Evolutionary conservation across 1,140 invertebrate genomes (phyloP).

Genomic region (Andrena cerasifolii): DNA sequence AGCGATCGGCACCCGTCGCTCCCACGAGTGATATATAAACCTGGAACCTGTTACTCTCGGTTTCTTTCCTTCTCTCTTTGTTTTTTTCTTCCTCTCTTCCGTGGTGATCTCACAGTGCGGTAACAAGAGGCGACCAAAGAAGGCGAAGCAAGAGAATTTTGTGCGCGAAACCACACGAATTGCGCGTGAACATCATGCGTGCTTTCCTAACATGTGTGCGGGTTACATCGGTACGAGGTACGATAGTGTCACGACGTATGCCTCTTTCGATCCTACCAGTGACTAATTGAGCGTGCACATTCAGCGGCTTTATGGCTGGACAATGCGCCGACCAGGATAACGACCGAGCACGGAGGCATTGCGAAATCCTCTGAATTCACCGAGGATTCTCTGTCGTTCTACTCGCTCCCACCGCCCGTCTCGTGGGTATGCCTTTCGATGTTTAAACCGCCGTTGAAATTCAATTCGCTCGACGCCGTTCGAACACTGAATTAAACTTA

Average conservation of each 20-base stretch:
- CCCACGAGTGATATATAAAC: not conserved
- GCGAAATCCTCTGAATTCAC: constrained; percentile 5
- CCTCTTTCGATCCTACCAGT: constrained; percentile 44
- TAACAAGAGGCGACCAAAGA: not conserved
- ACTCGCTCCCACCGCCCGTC: not conserved
- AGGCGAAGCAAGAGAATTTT: not conserved
- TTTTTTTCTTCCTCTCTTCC: too few species aligned
- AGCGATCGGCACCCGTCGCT: too few species aligned
- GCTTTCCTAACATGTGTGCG: constrained; percentile 26
- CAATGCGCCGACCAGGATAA: constrained; percentile 42
- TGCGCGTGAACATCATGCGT: constrained; percentile 42
- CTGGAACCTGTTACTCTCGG: constrained; percentile 22
- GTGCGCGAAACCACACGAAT: constrained; percentile 17
- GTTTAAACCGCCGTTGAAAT: not conserved
- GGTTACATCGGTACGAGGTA: constrained; percentile 38
- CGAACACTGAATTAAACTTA: not conserved
- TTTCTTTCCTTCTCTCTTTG: too few species aligned
- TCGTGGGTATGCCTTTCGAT: constrained; percentile 25
- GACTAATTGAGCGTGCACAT: constrained; percentile 53
- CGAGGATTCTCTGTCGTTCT: constrained; percentile 2
- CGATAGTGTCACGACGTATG: constrained; percentile 41
- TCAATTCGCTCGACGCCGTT: not conserved
- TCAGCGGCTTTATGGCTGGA: constrained; percentile 40
- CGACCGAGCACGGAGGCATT: not conserved
- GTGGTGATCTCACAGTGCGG: constrained; percentile 17